Percentiles rank a stretch among this genome's conserved stretches.
Conservation (phyloP, 2,888 invertebrate species). For the Leptopterna dolabrata region DNA sequence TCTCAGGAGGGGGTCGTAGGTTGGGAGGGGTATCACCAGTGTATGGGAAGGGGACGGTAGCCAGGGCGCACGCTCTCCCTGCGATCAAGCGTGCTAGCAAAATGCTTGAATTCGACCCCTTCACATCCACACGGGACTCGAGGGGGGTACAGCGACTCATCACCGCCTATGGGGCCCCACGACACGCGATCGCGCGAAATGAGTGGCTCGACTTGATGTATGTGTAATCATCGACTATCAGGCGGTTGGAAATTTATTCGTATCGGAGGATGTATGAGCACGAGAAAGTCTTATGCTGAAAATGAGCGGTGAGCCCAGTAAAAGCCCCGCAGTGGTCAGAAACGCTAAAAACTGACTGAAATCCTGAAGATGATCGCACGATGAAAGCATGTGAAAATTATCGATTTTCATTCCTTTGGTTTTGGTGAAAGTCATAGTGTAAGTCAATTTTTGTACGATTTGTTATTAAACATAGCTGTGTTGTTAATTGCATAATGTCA, state of each 20-base stretch:
- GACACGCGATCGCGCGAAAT: background rate
- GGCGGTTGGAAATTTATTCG: background rate
- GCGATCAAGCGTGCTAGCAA: slow-evolving; percentile 26
- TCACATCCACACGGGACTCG: background rate
- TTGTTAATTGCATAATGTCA: too few relatives aligned
- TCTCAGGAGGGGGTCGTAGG: slow-evolving; percentile 4
- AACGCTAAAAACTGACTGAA: too few relatives aligned
- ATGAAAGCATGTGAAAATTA: too few relatives aligned
- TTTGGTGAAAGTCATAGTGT: too few relatives aligned
- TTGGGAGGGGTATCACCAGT: background rate
- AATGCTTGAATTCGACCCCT: slow-evolving; percentile 31
- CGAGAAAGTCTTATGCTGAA: too few relatives aligned
- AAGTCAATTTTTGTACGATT: too few relatives aligned
- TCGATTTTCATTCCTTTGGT: too few relatives aligned
- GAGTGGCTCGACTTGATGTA: background rate
- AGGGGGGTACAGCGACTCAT: background rate
- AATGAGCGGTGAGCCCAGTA: too few relatives aligned
- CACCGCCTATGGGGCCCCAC: background rate
- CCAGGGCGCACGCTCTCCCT: slow-evolving; percentile 31
- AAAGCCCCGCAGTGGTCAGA: too few relatives aligned
- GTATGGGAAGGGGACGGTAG: background rate
- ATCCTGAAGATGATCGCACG: too few relatives aligned
- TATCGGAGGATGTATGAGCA: background rate
- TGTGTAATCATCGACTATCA: background rate
- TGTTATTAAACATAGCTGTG: too few relatives aligned